Evolutionary conservation across 2,113 vertebrate species (phyloP).

Genomic region (Atrichornis clamosus): DNA sequence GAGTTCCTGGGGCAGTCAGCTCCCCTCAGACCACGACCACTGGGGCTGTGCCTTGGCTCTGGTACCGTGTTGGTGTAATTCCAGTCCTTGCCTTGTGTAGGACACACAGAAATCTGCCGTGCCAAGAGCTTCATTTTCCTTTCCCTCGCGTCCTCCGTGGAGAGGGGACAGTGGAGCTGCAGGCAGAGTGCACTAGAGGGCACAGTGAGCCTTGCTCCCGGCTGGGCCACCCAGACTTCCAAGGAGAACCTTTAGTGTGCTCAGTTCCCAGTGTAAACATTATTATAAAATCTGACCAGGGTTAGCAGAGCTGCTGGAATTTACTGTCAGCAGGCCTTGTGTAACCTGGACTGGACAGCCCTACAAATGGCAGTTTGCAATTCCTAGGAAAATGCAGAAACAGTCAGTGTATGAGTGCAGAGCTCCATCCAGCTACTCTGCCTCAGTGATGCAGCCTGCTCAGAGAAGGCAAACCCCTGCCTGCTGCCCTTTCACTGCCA

Average conservation of each 20-base stretch:
- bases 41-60: background rate
- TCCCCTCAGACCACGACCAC: background rate
- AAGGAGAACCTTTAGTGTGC: background rate
- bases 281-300: background rate
- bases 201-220: background rate
- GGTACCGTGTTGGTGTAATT: background rate
- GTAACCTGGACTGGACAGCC: background rate
- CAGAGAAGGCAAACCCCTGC: background rate
- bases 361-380: background rate
- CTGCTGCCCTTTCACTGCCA: background rate
- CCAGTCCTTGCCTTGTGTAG: background rate
- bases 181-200: conserved; percentile 7
- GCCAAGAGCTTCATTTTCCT: background rate
- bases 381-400: background rate
- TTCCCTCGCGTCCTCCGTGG: background rate
- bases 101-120: accelerated
- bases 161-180: background rate
- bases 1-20: background rate
- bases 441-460: background rate
- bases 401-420: background rate
- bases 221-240: background rate
- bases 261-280: background rate
- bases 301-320: background rate
- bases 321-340: background rate
- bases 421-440: background rate